Evolutionary conservation across 2,888 invertebrate species (phyloP).

Genomic region (Synanthedon myopaeformis): DNA sequence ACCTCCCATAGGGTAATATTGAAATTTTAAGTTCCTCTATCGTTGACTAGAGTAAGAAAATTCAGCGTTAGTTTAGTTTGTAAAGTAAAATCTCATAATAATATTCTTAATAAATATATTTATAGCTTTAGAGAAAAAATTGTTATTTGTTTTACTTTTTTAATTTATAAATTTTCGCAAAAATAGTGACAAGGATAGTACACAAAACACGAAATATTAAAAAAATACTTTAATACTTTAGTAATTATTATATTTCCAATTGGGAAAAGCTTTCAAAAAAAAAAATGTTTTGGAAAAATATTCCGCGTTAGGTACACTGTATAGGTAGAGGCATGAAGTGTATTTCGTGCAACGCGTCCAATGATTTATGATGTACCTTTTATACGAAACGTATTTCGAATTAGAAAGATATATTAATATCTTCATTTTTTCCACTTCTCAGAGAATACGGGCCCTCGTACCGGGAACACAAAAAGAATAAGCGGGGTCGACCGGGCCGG

Average conservation of each 20-base stretch:
- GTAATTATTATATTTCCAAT: constrained; percentile 19
- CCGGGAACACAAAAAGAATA: constrained; percentile 60
- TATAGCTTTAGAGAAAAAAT: too few relatives aligned
- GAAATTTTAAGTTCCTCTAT: too few relatives aligned
- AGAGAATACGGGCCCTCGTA: constrained; percentile 57
- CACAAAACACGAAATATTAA: too few relatives aligned
- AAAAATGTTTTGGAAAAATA: constrained; percentile 2
- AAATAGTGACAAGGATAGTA: too few relatives aligned
- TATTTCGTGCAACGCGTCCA: constrained; percentile 41
- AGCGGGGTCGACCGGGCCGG: constrained; percentile 46
- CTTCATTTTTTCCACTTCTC: constrained; percentile 69
- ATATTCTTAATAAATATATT: too few relatives aligned
- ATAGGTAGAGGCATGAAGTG: constrained; percentile 24
- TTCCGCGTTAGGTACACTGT: constrained; percentile 46
- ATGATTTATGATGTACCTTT: constrained; percentile 66
- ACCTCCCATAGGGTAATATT: too few relatives aligned
- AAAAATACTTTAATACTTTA: too few relatives aligned
- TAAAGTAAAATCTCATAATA: too few relatives aligned
- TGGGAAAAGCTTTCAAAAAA: constrained; percentile 57
- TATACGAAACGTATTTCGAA: constrained; percentile 68
- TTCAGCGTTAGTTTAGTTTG: too few relatives aligned
- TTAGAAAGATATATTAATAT: constrained; percentile 71
- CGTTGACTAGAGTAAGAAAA: too few relatives aligned
- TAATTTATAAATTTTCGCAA: too few relatives aligned
- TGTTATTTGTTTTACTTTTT: too few relatives aligned